These are phyloP conservation scores for Orthosia incerta DNA, from an alignment of 2,888 invertebrate genomes.

Conservation along the genomic window DNA sequence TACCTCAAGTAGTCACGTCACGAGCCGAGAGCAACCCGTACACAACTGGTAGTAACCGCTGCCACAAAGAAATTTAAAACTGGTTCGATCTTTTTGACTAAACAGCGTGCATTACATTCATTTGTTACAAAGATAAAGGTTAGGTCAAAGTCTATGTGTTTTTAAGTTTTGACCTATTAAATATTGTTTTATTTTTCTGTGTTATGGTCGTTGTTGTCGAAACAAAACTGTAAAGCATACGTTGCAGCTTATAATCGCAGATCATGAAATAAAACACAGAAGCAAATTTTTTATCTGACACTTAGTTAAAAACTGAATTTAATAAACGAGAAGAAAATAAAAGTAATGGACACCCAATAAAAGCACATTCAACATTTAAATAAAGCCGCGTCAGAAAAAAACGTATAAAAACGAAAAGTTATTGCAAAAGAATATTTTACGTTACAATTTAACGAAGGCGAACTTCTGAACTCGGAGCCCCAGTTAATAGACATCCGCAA, in stretches of 20 bases:
- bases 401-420: conserved; percentile 37
- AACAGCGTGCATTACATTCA: conserved; percentile 43
- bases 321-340: conserved; percentile 4
- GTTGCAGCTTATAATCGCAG: conserved; percentile 13
- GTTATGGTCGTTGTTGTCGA: not conserved
- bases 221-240: not conserved
- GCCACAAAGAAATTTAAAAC: conserved; percentile 52
- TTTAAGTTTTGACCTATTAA: conserved; percentile 20
- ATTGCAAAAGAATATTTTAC: conserved; percentile 43
- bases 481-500: conserved; percentile 60
- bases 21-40: conserved; percentile 54
- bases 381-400: conserved; percentile 26
- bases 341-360: conserved; percentile 21
- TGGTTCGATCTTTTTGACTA: conserved; percentile 58
- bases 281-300: not conserved
- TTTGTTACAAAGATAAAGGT: conserved; percentile 47
- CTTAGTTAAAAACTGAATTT: conserved; percentile 8
- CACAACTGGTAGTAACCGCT: conserved; percentile 57
- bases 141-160: conserved; percentile 54
- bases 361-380: conserved; percentile 20
- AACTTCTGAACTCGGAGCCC: conserved; percentile 58
- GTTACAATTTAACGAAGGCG: conserved; percentile 51
- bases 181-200: conserved; percentile 15
- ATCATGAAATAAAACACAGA: conserved; percentile 3
- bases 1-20: conserved; percentile 53